Evolutionary conservation across 2,113 vertebrate genomes (phyloP).

Genomic region (Gobio gobio): DNA sequence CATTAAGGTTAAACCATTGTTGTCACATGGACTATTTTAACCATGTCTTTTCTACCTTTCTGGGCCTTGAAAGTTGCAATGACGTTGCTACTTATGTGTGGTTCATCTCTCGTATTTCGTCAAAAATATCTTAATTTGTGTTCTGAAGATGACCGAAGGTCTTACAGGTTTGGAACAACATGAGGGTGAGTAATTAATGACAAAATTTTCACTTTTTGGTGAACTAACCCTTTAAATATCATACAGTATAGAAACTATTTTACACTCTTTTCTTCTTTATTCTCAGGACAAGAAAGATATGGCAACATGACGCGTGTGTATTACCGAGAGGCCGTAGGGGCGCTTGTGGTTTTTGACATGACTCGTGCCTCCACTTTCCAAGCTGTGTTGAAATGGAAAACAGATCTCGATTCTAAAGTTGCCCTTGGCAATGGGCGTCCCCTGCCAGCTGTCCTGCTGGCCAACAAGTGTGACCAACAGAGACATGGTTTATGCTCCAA

Average conservation of each 20-base stretch:
- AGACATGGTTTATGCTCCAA: conserved; percentile 73
- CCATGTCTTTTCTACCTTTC: too few species aligned
- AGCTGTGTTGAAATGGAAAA: conserved; percentile 83
- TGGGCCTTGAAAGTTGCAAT: too few species aligned
- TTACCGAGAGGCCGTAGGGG: conserved; percentile 82
- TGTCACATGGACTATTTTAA: too few species aligned
- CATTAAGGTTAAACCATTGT: too few species aligned
- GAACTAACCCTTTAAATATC: too few species aligned
- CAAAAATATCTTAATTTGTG: too few species aligned
- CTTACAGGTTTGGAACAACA: too few species aligned
- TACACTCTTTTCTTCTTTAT: neutral
- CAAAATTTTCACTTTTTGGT: too few species aligned
- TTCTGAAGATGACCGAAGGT: too few species aligned
- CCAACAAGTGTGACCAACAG: conserved; percentile 82
- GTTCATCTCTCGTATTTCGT: too few species aligned
- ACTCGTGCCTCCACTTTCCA: conserved; percentile 80
- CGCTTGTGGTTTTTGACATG: conserved; percentile 83
- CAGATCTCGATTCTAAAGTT: conserved; percentile 82
- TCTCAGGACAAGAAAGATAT: conserved; percentile 82
- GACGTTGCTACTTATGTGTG: too few species aligned
- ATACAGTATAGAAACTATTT: neutral
- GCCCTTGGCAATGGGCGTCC: conserved; percentile 75
- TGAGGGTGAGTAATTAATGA: too few species aligned
- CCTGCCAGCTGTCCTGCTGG: conserved; percentile 78
- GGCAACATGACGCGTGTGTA: conserved; percentile 86